Conservation (phyloP, 2,888 invertebrate genomes). For the Synanthedon tipuliformis region DNA sequence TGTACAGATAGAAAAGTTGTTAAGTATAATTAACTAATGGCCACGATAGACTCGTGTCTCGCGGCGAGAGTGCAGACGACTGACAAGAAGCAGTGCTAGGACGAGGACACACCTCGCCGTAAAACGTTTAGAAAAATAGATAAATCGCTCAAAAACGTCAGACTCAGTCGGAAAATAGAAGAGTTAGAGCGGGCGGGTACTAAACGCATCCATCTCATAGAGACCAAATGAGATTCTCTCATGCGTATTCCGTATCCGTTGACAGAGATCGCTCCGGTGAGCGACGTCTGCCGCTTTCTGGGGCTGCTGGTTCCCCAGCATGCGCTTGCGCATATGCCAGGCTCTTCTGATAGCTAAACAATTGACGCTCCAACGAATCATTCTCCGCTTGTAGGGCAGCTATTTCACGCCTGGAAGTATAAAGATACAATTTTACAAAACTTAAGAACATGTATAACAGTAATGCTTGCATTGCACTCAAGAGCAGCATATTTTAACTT, state of each 20-base stretch:
- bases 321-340: slow-evolving; percentile 78
- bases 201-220: slow-evolving; percentile 4
- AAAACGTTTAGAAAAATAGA: slow-evolving; percentile 70
- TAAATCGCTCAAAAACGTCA: slow-evolving; percentile 70
- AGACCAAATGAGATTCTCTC: slow-evolving; percentile 24
- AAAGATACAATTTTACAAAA: not conserved
- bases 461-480: not conserved
- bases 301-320: slow-evolving; percentile 56
- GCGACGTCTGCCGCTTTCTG: slow-evolving; percentile 44
- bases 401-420: slow-evolving; percentile 77
- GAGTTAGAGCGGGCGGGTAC: slow-evolving; percentile 28
- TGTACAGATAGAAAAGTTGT: slow-evolving; percentile 71
- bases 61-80: slow-evolving; percentile 62
- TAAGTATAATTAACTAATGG: slow-evolving; percentile 66
- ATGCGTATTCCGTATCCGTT: slow-evolving; percentile 81
- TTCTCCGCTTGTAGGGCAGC: slow-evolving; percentile 85
- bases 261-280: slow-evolving; percentile 72
- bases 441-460: not conserved
- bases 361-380: slow-evolving; percentile 82
- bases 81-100: slow-evolving; percentile 50
- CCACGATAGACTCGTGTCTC: slow-evolving; percentile 66
- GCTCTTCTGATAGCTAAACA: slow-evolving; percentile 86
- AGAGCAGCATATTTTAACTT: not conserved
- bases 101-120: slow-evolving; percentile 18
- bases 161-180: slow-evolving; percentile 66